Evolutionary conservation across 2,113 vertebrate genomes (phyloP).

Genomic region (Nerophis ophidion): DNA sequence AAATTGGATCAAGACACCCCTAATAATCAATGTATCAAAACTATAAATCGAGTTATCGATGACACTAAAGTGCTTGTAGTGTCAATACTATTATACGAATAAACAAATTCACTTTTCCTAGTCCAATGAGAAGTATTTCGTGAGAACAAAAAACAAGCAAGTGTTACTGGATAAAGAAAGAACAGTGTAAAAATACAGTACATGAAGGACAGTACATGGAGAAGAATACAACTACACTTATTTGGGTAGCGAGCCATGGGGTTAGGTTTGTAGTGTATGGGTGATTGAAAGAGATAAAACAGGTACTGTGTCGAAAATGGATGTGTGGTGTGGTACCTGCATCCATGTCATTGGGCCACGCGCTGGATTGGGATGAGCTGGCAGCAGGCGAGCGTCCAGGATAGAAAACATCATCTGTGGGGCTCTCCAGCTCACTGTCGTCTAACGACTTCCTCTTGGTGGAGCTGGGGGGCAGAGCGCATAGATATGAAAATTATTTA

Average conservation of each 20-base stretch:
- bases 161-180: too few relatives aligned
- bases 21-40: too few relatives aligned
- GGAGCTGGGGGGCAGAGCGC: slow-evolving; percentile 63
- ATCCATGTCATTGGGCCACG: slow-evolving; percentile 86
- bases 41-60: too few relatives aligned
- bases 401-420: slow-evolving; percentile 87
- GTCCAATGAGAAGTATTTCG: too few relatives aligned
- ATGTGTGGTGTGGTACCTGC: slow-evolving; percentile 68
- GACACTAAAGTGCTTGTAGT: too few relatives aligned
- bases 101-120: too few relatives aligned
- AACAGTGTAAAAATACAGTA: too few relatives aligned
- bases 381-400: slow-evolving; percentile 84
- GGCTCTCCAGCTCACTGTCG: slow-evolving; percentile 87
- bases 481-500: background rate
- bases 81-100: too few relatives aligned
- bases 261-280: slow-evolving; percentile 21
- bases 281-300: slow-evolving; percentile 4
- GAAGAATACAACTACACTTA: background rate
- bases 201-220: too few relatives aligned
- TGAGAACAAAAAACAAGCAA: too few relatives aligned
- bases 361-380: slow-evolving; percentile 85
- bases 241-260: slow-evolving; percentile 5
- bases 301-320: slow-evolving; percentile 11
- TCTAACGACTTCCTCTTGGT: slow-evolving; percentile 89
- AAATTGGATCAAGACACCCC: too few relatives aligned